Evolutionary conservation across 2,113 vertebrate species (phyloP), one percentile per base, ranked within the genome.

Genomic region (Polypterus senegalus): DNA sequence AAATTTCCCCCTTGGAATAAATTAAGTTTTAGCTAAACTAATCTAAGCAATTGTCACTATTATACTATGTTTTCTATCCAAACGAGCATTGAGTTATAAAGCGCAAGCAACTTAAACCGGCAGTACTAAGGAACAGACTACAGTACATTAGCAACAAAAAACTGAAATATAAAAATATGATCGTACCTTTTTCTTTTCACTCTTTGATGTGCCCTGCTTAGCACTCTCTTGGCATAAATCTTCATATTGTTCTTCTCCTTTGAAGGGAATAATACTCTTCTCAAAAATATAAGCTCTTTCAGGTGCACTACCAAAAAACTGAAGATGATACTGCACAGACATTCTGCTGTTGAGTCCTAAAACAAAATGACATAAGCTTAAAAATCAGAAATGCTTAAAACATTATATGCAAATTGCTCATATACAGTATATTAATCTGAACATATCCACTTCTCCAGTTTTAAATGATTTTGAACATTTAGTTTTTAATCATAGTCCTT

Each of bases 271-370:
- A 71, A 97, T 87, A 76, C 90, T 96, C 77, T 92, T 98, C 78
- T 94, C 95, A 75, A 91, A 94, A 71, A 97, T 83, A 85, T 96
- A 97, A 7, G 92, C 91, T 77, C 93, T 84, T 75, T 97, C 95
- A 4, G 93, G 92, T 46, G 89, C 85, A 43, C 97, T 89, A 49
- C 96, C 92, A 73, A 98, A 98, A 77, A 98, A 97, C 79, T 97
- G 95, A 47, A 99, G 89, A 0, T 99, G 95, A 73, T 94, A 99
- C 54, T 93, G 88, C 9, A 67, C 81, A 71, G 68, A 91, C 68
- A 70, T 62, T 51, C 77, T 88, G 73, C 89, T 90, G 65, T 79
- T 89, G 64, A 86, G 80, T 61, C 81, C 84, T 88, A 47, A 52
- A 62, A 48, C 65, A 67, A 69, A 63, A 52, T 64, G 53, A 70